These are phyloP conservation scores for Sipha flava DNA, from an alignment of 1,140 invertebrate genomes.

Conservation along the genomic window DNA sequence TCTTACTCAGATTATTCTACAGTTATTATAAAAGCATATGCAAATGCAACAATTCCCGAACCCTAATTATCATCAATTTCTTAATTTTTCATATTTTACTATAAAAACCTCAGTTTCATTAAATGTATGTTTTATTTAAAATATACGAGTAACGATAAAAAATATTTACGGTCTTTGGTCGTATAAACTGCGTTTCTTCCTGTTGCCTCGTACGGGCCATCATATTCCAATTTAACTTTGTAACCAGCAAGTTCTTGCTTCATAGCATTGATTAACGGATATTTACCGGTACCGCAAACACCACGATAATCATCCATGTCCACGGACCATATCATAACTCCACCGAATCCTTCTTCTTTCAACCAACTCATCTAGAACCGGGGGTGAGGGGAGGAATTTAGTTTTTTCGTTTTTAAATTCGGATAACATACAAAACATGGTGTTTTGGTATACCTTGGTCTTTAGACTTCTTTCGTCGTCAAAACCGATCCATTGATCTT, in stretches of 20 bases:
- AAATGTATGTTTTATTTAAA: too few species aligned
- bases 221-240: constrained; percentile 73
- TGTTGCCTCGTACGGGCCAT: constrained; percentile 73
- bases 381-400: not conserved
- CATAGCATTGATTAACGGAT: constrained; percentile 80
- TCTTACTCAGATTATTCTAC: too few species aligned
- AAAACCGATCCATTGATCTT: constrained; percentile 91
- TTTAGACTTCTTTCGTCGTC: constrained; percentile 87
- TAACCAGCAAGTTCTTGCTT: constrained; percentile 75
- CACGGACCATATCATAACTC: constrained; percentile 94
- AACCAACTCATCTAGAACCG: constrained; percentile 77
- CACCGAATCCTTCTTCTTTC: constrained; percentile 86
- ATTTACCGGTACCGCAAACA: constrained; percentile 79
- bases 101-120: too few species aligned
- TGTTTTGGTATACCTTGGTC: constrained; percentile 70
- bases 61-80: too few species aligned
- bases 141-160: not conserved
- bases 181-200: constrained; percentile 64
- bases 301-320: constrained; percentile 94
- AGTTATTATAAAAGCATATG: too few species aligned
- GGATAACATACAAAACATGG: not conserved
- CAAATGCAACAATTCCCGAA: too few species aligned
- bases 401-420: too few species aligned
- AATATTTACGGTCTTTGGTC: constrained; percentile 74
- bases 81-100: too few species aligned